These are phyloP conservation scores for Platyura marginata DNA, from an alignment of 1,140 invertebrate genomes.

Conservation along the genomic window DNA sequence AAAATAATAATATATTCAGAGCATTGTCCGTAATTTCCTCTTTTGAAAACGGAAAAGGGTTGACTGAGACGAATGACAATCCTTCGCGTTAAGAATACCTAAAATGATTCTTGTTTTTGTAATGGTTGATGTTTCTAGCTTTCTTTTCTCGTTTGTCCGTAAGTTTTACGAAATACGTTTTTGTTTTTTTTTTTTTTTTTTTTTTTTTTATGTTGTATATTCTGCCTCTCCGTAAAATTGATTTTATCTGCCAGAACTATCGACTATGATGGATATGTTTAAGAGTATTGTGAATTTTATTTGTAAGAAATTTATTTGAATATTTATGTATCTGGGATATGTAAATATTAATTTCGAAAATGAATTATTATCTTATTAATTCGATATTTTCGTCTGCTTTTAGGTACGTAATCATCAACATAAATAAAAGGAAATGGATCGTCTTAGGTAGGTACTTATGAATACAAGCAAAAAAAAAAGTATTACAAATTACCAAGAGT, in stretches of 20 bases:
- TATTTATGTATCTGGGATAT: neutral
- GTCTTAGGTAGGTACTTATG: too few relatives aligned
- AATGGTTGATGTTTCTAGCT: too few relatives aligned
- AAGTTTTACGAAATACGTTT: neutral
- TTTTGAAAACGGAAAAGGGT: neutral
- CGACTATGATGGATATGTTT: neutral
- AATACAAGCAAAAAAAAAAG: too few relatives aligned
- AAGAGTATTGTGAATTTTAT: neutral
- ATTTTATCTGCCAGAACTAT: neutral
- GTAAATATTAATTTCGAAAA: too few relatives aligned
- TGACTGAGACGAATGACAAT: constrained; percentile 1
- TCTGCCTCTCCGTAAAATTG: neutral
- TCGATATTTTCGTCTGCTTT: too few relatives aligned
- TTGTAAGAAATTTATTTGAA: neutral
- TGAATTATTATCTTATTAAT: too few relatives aligned
- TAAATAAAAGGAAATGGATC: too few relatives aligned
- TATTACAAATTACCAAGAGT: too few relatives aligned
- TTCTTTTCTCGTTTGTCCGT: too few relatives aligned
- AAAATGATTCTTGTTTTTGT: neutral
- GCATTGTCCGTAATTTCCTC: neutral
- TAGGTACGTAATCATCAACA: too few relatives aligned
- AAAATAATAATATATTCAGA: neutral
- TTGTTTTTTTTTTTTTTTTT: neutral
- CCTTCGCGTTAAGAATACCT: neutral
- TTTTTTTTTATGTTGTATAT: neutral